A percentile compares a stretch with the other conserved stretches of the same genome.
These are phyloP conservation scores for Chelidonichthys spinosus DNA, from an alignment of 2,797 vertebrate species.

Conservation along the genomic window DNA sequence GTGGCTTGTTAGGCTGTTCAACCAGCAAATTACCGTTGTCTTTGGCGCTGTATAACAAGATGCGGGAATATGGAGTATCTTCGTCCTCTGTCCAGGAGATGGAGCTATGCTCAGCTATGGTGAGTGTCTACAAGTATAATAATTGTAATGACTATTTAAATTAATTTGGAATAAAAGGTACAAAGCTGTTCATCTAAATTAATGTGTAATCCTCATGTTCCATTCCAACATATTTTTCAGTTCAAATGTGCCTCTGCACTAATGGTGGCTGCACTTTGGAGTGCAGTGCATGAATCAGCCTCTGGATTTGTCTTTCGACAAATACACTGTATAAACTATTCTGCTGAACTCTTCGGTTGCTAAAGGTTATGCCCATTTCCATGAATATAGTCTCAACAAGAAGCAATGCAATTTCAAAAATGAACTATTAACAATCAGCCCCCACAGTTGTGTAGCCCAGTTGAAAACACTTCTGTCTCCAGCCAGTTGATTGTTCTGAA, in stretches of 20 bases:
- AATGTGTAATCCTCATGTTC: background rate
- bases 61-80: slow-evolving; percentile 16
- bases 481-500: slow-evolving; percentile 34
- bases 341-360: slow-evolving; percentile 11
- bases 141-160: slow-evolving; percentile 14
- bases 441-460: slow-evolving; percentile 26
- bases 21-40: slow-evolving; percentile 25
- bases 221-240: background rate
- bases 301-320: background rate
- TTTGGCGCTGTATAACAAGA: slow-evolving; percentile 27
- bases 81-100: slow-evolving; percentile 25
- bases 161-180: background rate
- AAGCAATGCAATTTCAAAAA: slow-evolving; percentile 28
- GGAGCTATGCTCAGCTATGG: background rate
- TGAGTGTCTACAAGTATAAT: slow-evolving; percentile 48
- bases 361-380: slow-evolving; percentile 13
- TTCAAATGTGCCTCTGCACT: background rate
- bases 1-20: too few species aligned
- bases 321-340: slow-evolving; percentile 8
- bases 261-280: background rate
- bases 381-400: slow-evolving; percentile 17
- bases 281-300: slow-evolving; percentile 9
- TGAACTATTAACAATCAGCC: slow-evolving; percentile 16
- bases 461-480: slow-evolving; percentile 17
- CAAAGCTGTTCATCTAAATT: background rate